These are phyloP conservation scores for Emys orbicularis DNA, from an alignment of 2,797 vertebrate species.

Conservation along the genomic window DNA sequence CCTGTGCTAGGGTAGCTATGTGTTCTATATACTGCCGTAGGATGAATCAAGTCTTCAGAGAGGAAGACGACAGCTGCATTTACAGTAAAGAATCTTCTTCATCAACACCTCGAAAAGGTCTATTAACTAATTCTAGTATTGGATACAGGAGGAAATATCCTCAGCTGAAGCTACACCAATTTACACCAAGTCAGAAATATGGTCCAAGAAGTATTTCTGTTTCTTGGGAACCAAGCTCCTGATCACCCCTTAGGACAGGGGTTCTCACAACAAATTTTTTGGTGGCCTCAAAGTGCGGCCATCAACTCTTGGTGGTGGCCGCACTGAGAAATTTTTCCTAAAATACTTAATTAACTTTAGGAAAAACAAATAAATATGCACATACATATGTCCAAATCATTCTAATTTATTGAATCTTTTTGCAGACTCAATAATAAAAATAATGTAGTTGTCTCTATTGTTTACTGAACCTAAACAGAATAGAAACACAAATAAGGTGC, in stretches of 20 bases:
- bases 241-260: not conserved
- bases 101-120: not conserved
- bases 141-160: not conserved
- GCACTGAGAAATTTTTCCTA: no score
- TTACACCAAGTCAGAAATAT: not conserved
- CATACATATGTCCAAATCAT: no score
- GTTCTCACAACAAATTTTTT: no score
- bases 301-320: no score
- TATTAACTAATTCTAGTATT: not conserved
- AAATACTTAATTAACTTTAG: no score
- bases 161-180: not conserved
- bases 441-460: no score
- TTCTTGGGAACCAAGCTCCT: slow-evolving; percentile 18
- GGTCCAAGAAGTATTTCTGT: not conserved
- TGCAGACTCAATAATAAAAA: no score
- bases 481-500: no score
- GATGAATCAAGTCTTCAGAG: not conserved
- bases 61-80: not conserved
- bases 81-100: not conserved
- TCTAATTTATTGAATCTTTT: no score
- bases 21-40: not conserved
- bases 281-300: no score
- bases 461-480: no score
- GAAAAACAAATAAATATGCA: no score
- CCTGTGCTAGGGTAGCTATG: not conserved